Base-by-base conservation (phyloP, 2,113 vertebrate genomes). In the Sterna hirundo region DNA sequence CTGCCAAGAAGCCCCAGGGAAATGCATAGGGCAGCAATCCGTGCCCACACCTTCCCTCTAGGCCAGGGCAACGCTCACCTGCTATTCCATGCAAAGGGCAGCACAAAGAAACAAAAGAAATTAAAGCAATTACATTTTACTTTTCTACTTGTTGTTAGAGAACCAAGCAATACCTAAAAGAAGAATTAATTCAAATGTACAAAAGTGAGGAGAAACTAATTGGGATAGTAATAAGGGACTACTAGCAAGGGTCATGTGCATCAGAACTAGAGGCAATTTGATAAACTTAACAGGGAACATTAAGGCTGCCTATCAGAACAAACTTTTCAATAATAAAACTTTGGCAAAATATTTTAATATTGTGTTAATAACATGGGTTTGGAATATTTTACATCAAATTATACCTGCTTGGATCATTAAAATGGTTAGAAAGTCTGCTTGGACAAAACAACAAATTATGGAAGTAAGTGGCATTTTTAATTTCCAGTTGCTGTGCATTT, bases 1-100 rank as follows among this genome's bases (percentile, higher is more conserved):
- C 55, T 84, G 42, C 61, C 60, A 55, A 52, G 13, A 49, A 75
- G 9, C 10, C n/a, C 12, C 58, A 36, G 5, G 2, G 26, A 84
- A 76, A 30, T 0, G 3, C 2, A 3, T 0, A 49, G 19, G 15
- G 47, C 38, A 77, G 42, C 34, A 62, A 61, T 17, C 4, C 2
- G 1, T 2, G 6, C 9, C 23, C 14, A 32, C 3, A 17, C 5
- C 40, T 58, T 30, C 13, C 17, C 36, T 38, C 20, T 2, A 0
- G 27, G 20, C 49, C 75, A 69, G 13, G 8, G 26, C 23, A 91
- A 10, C 3, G 2, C 15, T 76, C 22, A 29, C 17, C 21, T 51
- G 21, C 60, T 68, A 10, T 6, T 55, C 13, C 51, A 71, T 64
- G 29, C 27, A 46, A 52, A 51, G 6, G 15, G 10, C 6, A 38